Percentiles rank a stretch among this genome's conserved stretches.
These are phyloP conservation scores for Lutraria lutraria DNA, from an alignment of 2,888 invertebrate genomes.

Conservation along the genomic window DNA sequence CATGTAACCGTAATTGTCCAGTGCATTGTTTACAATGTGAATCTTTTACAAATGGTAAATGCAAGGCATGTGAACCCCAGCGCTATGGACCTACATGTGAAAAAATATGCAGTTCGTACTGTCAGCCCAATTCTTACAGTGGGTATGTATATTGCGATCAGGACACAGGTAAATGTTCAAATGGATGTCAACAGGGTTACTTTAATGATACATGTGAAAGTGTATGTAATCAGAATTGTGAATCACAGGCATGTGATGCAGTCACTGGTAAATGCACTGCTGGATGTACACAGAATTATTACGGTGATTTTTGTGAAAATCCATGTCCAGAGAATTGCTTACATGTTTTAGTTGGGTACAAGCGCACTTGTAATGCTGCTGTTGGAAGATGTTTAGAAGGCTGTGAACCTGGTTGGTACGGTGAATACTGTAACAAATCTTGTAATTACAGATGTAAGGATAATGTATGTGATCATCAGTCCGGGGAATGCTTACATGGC, in stretches of 20 bases:
- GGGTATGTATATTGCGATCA: slow-evolving; percentile 63
- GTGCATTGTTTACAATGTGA: slow-evolving; percentile 57
- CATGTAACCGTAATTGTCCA: slow-evolving; percentile 65
- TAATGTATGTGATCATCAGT: slow-evolving; percentile 53
- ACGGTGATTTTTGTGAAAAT: slow-evolving; percentile 67
- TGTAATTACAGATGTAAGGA: slow-evolving; percentile 66
- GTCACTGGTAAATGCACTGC: slow-evolving; percentile 62
- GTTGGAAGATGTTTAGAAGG: slow-evolving; percentile 61
- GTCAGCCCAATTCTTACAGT: slow-evolving; percentile 48
- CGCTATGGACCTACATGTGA: slow-evolving; percentile 70
- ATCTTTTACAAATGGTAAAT: slow-evolving; percentile 50
- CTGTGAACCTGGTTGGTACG: slow-evolving; percentile 63
- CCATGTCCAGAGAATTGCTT: slow-evolving; percentile 66
- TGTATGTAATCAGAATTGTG: slow-evolving; percentile 67
- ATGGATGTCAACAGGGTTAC: slow-evolving; percentile 66
- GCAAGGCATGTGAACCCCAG: slow-evolving; percentile 64
- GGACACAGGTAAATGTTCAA: slow-evolving; percentile 58
- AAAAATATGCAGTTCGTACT: slow-evolving; percentile 52
- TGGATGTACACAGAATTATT: slow-evolving; percentile 65
- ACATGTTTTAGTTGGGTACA: slow-evolving; percentile 33
- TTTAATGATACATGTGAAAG: slow-evolving; percentile 69
- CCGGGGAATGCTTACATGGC: slow-evolving; percentile 59
- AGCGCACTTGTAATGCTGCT: slow-evolving; percentile 52
- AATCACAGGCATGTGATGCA: slow-evolving; percentile 60
- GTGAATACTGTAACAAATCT: slow-evolving; percentile 57